Percentiles rank a stretch among this genome's conserved stretches.
Evolutionary conservation across 2,888 invertebrate genomes (phyloP).

Genomic region (Ophion ventricosus): DNA sequence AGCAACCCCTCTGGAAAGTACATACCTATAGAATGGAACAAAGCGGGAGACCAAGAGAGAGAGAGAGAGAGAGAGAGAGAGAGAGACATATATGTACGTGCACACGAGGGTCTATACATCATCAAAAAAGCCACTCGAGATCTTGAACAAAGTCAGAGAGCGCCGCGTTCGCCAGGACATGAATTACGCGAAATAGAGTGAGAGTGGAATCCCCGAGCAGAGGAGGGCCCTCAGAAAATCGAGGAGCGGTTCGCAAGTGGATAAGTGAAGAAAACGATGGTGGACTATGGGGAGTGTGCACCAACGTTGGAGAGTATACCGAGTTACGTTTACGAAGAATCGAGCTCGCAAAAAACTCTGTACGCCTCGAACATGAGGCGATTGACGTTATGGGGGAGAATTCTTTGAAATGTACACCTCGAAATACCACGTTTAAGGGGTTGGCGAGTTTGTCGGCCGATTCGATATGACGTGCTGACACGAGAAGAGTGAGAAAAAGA

Average conservation of each 20-base stretch:
- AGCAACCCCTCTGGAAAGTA: constrained; percentile 27
- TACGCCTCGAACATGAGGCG: constrained; percentile 7
- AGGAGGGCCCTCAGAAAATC: background rate
- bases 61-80: too few species aligned
- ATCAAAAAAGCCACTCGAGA: constrained; percentile 57
- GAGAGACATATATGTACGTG: background rate
- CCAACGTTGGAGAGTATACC: background rate
- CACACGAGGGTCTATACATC: constrained; percentile 35
- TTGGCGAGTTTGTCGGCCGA: constrained; percentile 39
- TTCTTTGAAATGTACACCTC: constrained; percentile 15
- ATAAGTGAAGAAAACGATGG: background rate
- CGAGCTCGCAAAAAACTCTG: background rate
- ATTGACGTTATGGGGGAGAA: constrained; percentile 15
- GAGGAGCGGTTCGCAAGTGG: constrained; percentile 10
- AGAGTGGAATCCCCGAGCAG: background rate
- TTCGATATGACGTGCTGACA: constrained; percentile 2
- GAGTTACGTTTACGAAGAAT: background rate
- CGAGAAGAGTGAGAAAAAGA: background rate
- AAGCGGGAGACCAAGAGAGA: background rate
- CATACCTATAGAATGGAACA: background rate
- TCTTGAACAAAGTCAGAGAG: constrained; percentile 52
- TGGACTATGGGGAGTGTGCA: background rate
- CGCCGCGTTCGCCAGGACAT: constrained; percentile 39
- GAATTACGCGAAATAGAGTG: constrained; percentile 44
- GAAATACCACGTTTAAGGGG: constrained; percentile 4